Conservation (phyloP, 2,797 vertebrate species). For the Poecilia picta region DNA sequence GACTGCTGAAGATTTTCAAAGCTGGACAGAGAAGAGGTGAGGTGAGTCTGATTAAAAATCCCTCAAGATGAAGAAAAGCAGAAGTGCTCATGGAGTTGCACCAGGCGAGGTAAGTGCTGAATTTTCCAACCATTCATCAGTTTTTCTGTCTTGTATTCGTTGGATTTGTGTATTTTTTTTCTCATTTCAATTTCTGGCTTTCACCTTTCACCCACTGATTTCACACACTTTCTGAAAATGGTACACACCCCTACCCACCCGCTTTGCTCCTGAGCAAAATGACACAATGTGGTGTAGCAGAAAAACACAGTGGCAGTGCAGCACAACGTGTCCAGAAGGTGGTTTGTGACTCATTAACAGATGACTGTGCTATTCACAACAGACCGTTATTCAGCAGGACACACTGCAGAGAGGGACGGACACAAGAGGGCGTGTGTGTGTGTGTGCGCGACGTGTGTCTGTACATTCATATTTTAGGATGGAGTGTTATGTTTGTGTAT, state of each 20-base stretch:
- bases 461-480: conserved; percentile 8
- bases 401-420: conserved; percentile 38
- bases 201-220: conserved; percentile 19
- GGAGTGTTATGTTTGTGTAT: conserved; percentile 18
- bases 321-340: conserved; percentile 39
- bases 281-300: conserved; percentile 29
- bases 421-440: background rate
- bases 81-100: conserved; percentile 88
- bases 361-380: conserved; percentile 73
- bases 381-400: conserved; percentile 62
- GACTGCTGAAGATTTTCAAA: conserved; percentile 40
- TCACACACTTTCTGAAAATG: conserved; percentile 22
- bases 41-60: conserved; percentile 32
- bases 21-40: conserved; percentile 29
- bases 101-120: conserved; percentile 86
- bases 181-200: conserved; percentile 11
- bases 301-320: conserved; percentile 35
- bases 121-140: conserved; percentile 40
- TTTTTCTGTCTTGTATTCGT: conserved; percentile 31
- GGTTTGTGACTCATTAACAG: conserved; percentile 74
- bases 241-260: conserved; percentile 5
- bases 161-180: conserved; percentile 3
- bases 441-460: conserved; percentile 16
- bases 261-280: conserved; percentile 13
- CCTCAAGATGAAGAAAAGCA: conserved; percentile 93